Evolutionary conservation across 2,113 vertebrate species (phyloP), one percentile per base, ranked within the genome.

Genomic region (Caranx melampygus): DNA sequence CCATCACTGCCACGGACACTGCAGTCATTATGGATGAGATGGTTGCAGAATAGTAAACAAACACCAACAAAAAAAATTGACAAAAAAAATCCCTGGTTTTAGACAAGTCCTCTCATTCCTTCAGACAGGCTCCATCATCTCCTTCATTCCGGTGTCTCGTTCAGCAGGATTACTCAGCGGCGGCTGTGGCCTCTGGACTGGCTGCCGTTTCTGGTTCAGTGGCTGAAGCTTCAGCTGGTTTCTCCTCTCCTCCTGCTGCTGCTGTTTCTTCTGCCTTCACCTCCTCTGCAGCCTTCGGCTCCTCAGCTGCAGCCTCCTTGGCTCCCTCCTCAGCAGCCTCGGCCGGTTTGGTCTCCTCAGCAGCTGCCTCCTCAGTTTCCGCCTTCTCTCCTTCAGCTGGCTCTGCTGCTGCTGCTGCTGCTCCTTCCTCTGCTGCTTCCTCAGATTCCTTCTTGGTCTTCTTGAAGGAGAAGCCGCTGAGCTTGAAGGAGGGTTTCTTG

Each of bases 91-190:
- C 92, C 92, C 90, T 91, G 91, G 93, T 97, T 96, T 96, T 96
- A 97, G 96, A 97, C 96, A 95, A 97, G 96, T 97, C 96, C 96
- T 98, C 95, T 94, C 96, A 96, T 96, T 97, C 96, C 95, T 96
- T 93, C 96, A 95, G 95, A 96, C 95, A 80, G 89, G 90, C 91
- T 89, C 84, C 88, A 47, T 87, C 88, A 70, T 68, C 83, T 92
- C 88, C 87, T 92, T 91, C 86, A 84, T 90, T 88, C 77, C 45
- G 84, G 82, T 21, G 49, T 88, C 60, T 90, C 8, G 60, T 64
- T 89, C 81, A 79, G 84, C 86, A 81, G 89, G 90, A 72, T 91
- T 96, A 96, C 95, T 97, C 96, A 21, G 95, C 88, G 2, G 94
- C 90, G 0, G 93, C 91, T 6, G 94, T 74, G 26, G 92, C 96